Percentiles rank a stretch among this genome's conserved stretches.
Evolutionary conservation across 1,140 invertebrate species (phyloP).

Genomic region (Lineus longissimus): DNA sequence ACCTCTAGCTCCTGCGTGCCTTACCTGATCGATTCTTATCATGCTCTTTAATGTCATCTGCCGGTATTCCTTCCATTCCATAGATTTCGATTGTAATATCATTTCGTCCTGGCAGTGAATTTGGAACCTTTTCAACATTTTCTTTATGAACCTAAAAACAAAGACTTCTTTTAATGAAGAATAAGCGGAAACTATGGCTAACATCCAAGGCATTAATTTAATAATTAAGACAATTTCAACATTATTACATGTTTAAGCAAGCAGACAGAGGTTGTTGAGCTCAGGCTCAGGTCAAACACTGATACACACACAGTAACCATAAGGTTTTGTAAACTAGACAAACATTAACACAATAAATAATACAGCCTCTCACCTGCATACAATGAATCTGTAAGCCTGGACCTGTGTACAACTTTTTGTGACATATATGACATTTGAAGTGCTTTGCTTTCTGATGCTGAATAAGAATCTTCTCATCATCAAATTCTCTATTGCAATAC

Average conservation of each 20-base stretch:
- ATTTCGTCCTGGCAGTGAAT: conserved; percentile 93
- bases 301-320: too few relatives aligned
- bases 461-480: conserved; percentile 99
- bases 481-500: conserved; percentile 99
- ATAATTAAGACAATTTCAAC: too few relatives aligned
- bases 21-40: conserved; percentile 72
- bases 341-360: background rate
- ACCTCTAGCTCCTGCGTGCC: too few relatives aligned
- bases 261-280: too few relatives aligned
- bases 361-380: conserved; percentile 78
- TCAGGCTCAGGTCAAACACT: too few relatives aligned
- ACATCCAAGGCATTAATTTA: too few relatives aligned
- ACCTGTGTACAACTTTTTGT: conserved; percentile 98
- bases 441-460: conserved; percentile 99
- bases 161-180: too few relatives aligned
- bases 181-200: too few relatives aligned
- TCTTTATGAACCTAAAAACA: conserved; percentile 91
- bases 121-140: conserved; percentile 99
- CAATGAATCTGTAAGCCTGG: conserved; percentile 96
- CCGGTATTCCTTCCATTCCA: conserved; percentile 99
- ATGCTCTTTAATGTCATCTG: conserved; percentile 89
- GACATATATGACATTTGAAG: conserved; percentile 99
- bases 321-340: too few relatives aligned
- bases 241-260: too few relatives aligned
- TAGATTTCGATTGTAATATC: conserved; percentile 99